Conservation (phyloP, 2,797 vertebrate species). For the Enteromius viviparus region DNA sequence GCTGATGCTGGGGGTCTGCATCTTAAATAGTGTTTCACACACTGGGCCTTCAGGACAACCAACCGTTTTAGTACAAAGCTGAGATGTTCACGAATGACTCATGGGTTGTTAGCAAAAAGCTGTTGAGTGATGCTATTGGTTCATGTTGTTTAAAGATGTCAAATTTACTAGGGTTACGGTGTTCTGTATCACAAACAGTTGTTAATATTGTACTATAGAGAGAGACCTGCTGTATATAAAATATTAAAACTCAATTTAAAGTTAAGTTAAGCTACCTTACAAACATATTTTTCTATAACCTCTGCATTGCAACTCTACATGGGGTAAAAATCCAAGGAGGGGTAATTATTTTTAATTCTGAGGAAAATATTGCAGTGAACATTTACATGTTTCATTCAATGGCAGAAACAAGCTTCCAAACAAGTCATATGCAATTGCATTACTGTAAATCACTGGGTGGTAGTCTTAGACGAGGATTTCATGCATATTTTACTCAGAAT, state of each 20-base stretch:
- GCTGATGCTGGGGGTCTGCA: constrained; percentile 12
- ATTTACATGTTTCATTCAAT: neutral
- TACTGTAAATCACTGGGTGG: neutral
- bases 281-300: neutral
- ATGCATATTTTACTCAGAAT: constrained; percentile 67
- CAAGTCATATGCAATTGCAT: neutral
- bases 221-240: neutral
- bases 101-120: neutral
- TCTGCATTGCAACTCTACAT: neutral
- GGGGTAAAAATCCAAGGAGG: too few species aligned
- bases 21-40: constrained; percentile 22
- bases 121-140: neutral
- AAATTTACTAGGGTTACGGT: neutral
- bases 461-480: neutral
- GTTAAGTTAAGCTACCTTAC: neutral
- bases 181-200: neutral
- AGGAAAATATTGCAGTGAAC: neutral
- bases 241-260: neutral
- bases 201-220: neutral
- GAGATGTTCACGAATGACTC: constrained; percentile 7
- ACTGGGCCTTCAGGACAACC: constrained; percentile 2
- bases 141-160: constrained; percentile 10
- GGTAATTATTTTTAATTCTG: neutral
- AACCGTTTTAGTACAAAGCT: neutral
- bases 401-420: neutral